phyloP scores from a whole-genome alignment of 2,888 invertebrate species.

The Eupithecia insigniata region DNA sequence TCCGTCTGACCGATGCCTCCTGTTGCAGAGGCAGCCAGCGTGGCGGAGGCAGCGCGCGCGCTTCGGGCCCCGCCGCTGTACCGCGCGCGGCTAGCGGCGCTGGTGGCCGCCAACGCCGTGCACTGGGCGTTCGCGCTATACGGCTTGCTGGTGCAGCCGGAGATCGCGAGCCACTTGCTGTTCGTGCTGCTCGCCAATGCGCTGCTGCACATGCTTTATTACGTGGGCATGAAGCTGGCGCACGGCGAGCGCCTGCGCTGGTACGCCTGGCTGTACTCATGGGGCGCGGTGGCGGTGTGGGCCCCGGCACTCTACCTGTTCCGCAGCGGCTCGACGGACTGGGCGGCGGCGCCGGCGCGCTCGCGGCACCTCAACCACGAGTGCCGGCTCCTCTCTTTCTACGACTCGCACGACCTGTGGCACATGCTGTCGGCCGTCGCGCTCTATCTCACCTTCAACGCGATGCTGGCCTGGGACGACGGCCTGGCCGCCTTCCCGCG shows the following conservation, averaged over 20 bases:
- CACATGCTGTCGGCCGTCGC: conserved; percentile 92
- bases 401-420: conserved; percentile 95
- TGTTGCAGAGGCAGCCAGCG: conserved; percentile 39
- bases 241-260: conserved; percentile 86
- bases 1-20: conserved; percentile 51
- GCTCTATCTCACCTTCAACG: conserved; percentile 93
- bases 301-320: conserved; percentile 86
- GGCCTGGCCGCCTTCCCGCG: conserved; percentile 89
- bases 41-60: conserved; percentile 62
- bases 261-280: conserved; percentile 87
- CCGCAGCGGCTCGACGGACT: conserved; percentile 58
- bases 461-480: conserved; percentile 92
- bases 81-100: conserved; percentile 83
- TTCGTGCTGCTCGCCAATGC: conserved; percentile 92
- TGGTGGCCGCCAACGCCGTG: conserved; percentile 86
- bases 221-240: conserved; percentile 92
- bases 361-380: conserved; percentile 85
- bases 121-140: conserved; percentile 89
- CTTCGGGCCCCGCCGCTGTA: conserved; percentile 68
- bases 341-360: conserved; percentile 86
- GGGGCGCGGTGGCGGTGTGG: conserved; percentile 87
- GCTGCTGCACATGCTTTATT: conserved; percentile 91
- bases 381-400: conserved; percentile 85
- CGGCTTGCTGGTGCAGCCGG: conserved; percentile 78
- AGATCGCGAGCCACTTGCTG: conserved; percentile 93